Percentiles rank a stretch among this genome's conserved stretches.
phyloP scores from a whole-genome alignment of 2,797 vertebrate genomes.

The Setipinna tenuifilis region DNA sequence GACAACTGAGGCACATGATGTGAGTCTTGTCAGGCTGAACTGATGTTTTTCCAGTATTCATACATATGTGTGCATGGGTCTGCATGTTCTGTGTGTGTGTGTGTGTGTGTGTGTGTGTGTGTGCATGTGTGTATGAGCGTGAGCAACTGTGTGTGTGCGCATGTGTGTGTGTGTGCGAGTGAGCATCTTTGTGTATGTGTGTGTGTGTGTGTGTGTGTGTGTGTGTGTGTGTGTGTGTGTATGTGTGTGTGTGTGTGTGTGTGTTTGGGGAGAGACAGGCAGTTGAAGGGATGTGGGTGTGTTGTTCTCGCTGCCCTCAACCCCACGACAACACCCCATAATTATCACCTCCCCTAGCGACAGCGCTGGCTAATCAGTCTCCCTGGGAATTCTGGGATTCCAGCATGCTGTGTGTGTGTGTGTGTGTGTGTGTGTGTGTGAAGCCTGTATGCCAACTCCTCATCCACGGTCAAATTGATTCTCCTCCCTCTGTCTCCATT shows the following conservation, averaged over 20 bases:
- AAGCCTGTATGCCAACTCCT: not conserved
- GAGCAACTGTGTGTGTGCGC: no score
- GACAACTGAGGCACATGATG: no score
- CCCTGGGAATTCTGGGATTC: conserved; percentile 87
- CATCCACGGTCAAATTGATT: no score
- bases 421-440: conserved; percentile 38
- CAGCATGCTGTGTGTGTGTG: conserved; percentile 65
- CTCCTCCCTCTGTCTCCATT: not conserved
- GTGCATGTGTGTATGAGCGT: no score
- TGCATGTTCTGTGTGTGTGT: no score
- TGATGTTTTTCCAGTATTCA: no score
- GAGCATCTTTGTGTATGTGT: not conserved
- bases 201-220: not conserved
- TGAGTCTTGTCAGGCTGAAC: no score
- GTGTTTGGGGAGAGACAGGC: not conserved
- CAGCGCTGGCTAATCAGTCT: conserved; percentile 99
- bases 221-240: not conserved
- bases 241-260: conserved; percentile 11
- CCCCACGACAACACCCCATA: conserved; percentile 87
- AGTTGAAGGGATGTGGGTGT: not conserved
- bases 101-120: no score
- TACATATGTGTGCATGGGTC: no score
- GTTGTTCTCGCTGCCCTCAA: conserved; percentile 27
- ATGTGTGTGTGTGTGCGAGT: no score
- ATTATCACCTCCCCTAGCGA: conserved; percentile 96